These are phyloP conservation scores for Ibycter americanus DNA, from an alignment of 2,797 vertebrate genomes.

Conservation along the genomic window DNA sequence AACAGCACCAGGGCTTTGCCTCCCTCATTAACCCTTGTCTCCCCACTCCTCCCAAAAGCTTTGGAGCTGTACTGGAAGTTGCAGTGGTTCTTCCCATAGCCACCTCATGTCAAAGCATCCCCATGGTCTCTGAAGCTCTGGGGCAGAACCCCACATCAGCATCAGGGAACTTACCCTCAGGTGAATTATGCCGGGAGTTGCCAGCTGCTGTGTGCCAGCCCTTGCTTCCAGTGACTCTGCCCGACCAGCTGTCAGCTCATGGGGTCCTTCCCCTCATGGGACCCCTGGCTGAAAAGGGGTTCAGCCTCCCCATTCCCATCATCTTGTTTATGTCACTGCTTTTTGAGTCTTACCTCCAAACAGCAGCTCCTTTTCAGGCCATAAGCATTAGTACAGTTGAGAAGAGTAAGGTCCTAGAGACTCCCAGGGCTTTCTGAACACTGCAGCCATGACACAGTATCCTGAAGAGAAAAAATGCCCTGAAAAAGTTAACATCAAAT, in stretches of 20 bases:
- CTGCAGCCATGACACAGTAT: not conserved
- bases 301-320: not conserved
- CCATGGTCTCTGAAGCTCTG: not conserved
- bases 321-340: not conserved
- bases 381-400: not conserved
- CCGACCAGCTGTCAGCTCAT: not conserved
- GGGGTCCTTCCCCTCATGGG: fast-evolving
- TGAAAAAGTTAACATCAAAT: not conserved
- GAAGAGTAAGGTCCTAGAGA: not conserved
- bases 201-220: fast-evolving
- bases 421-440: not conserved
- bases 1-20: not conserved
- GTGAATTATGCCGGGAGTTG: not conserved
- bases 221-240: not conserved
- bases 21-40: not conserved
- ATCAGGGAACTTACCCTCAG: not conserved
- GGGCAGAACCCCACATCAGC: not conserved
- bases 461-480: not conserved
- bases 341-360: not conserved
- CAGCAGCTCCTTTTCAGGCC: not conserved
- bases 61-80: not conserved
- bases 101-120: not conserved
- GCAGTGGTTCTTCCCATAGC: not conserved
- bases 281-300: not conserved
- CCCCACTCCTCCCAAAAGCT: not conserved